A percentile compares a stretch with the other conserved stretches of the same genome.
Conservation (phyloP, 2,113 vertebrate species). For the Gnathonemus echidnorhynchus region DNA sequence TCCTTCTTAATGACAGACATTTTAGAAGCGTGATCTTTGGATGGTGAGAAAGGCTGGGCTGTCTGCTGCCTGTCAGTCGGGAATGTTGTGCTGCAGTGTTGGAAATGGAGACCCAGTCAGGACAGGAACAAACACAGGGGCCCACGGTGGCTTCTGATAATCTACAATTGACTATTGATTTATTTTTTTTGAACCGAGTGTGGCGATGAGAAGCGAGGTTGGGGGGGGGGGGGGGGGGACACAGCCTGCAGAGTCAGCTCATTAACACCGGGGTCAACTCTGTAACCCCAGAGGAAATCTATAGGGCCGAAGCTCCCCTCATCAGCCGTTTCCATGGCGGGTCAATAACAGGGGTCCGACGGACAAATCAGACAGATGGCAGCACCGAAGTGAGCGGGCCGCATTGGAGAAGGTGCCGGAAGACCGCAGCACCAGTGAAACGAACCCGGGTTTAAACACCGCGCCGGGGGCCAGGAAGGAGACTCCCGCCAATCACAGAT, state of each 20-base stretch:
- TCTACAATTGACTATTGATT: background rate
- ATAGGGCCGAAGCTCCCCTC: slow-evolving; percentile 29
- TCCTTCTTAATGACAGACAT: background rate
- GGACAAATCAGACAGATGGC: slow-evolving; percentile 38
- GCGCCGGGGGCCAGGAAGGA: background rate
- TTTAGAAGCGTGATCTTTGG: background rate
- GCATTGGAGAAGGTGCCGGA: background rate
- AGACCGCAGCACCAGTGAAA: background rate
- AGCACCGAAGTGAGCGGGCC: background rate
- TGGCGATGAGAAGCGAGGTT: background rate
- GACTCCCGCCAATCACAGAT: background rate
- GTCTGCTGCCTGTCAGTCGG: background rate
- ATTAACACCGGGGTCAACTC: slow-evolving; percentile 30
- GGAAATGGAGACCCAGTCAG: background rate
- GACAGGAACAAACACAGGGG: background rate
- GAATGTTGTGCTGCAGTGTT: background rate
- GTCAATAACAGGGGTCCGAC: slow-evolving; percentile 30
- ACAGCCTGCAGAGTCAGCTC: background rate
- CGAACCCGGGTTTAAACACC: background rate
- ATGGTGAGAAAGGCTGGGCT: background rate
- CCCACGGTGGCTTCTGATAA: background rate
- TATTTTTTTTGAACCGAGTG: background rate
- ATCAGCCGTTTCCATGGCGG: slow-evolving; percentile 23
- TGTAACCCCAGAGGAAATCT: slow-evolving; percentile 36
- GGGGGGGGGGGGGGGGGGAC: background rate